phyloP scores from a whole-genome alignment of 1,140 invertebrate genomes.

The Drepana arcuata region DNA sequence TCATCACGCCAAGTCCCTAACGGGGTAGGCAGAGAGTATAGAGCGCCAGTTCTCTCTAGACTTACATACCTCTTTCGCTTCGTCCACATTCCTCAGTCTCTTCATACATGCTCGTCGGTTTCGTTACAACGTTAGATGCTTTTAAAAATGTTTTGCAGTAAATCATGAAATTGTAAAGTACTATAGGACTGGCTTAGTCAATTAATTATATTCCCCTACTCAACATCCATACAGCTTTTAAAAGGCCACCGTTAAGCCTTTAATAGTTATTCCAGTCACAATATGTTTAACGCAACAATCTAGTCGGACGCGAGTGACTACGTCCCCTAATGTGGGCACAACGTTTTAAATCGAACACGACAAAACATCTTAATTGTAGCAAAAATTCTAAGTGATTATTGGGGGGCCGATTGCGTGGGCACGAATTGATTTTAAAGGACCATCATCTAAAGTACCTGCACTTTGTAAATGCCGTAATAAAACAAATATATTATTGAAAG shows the following conservation, averaged over 20 bases:
- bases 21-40: no score
- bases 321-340: constrained; percentile 18
- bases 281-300: constrained; percentile 50
- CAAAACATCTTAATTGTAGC: constrained; percentile 70
- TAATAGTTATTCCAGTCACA: constrained; percentile 62
- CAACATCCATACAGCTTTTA: constrained; percentile 12
- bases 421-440: constrained; percentile 58
- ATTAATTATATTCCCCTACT: constrained; percentile 5
- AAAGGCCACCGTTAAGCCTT: constrained; percentile 44
- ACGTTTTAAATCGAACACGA: constrained; percentile 45
- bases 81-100: no score
- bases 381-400: constrained; percentile 68
- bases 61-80: no score
- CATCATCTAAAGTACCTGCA: constrained; percentile 46
- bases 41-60: no score
- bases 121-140: no score
- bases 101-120: no score
- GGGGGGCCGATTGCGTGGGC: constrained; percentile 55
- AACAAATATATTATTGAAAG: no score
- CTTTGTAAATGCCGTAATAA: constrained; percentile 29
- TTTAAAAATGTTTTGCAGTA: no score
- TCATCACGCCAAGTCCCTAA: no score
- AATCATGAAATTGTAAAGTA: no score
- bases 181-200: no score
- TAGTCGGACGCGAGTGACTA: constrained; percentile 23